Percentiles rank a stretch among this genome's conserved stretches.
Evolutionary conservation across 1,140 invertebrate species (phyloP).

Genomic region (Lanistes nyassanus): DNA sequence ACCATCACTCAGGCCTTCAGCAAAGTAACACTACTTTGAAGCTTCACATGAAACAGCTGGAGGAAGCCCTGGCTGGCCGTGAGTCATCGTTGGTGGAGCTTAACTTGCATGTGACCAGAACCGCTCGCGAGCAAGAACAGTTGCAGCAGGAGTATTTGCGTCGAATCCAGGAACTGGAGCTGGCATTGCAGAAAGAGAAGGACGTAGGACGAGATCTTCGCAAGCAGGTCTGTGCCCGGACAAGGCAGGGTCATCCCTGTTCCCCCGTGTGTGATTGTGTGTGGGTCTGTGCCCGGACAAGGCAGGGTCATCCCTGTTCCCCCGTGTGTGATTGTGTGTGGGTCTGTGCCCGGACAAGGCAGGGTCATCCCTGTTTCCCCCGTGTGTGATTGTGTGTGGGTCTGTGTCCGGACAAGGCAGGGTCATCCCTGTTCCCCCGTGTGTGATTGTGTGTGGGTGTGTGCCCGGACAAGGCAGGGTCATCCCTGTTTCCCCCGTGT

Average conservation of each 20-base stretch:
- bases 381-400: neutral
- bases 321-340: neutral
- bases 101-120: conserved; percentile 44
- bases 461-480: too few species aligned
- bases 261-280: neutral
- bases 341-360: neutral
- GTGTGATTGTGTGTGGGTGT: neutral
- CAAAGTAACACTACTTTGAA: conserved; percentile 62
- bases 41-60: conserved; percentile 61
- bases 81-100: conserved; percentile 61
- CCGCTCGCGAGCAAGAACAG: conserved; percentile 41
- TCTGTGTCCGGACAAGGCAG: neutral
- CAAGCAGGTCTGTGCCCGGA: conserved; percentile 56
- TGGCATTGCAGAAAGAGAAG: conserved; percentile 59
- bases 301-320: neutral
- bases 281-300: neutral
- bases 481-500: too few species aligned
- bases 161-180: conserved; percentile 57
- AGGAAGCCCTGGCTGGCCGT: conserved; percentile 57
- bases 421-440: too few species aligned
- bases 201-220: conserved; percentile 60
- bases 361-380: neutral
- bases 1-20: conserved; percentile 50
- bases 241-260: neutral
- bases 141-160: conserved; percentile 46